Evolutionary conservation across 2,888 invertebrate genomes (phyloP).

Genomic region (Erpobdella octoculata): DNA sequence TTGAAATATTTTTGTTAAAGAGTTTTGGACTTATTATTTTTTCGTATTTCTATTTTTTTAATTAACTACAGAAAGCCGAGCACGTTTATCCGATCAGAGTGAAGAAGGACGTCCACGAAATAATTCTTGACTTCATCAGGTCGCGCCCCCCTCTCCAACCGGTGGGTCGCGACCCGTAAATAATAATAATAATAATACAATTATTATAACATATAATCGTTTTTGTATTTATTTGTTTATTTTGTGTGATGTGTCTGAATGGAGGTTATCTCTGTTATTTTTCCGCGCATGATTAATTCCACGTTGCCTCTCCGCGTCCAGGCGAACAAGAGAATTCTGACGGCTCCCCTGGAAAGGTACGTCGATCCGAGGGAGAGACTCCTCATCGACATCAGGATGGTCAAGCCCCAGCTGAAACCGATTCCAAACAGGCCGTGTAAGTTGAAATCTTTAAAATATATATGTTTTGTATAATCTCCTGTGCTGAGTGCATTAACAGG

Average conservation of each 20-base stretch:
- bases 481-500: too few species aligned
- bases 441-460: too few species aligned
- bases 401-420: constrained; percentile 40
- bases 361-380: constrained; percentile 41
- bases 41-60: not conserved
- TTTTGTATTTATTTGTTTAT: too few species aligned
- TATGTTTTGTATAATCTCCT: too few species aligned
- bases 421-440: constrained; percentile 32
- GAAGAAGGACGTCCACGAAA: constrained; percentile 86
- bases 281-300: too few species aligned
- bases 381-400: constrained; percentile 44
- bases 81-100: constrained; percentile 69
- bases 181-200: too few species aligned
- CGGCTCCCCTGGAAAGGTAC: not conserved
- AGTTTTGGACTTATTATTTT: not conserved
- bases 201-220: too few species aligned
- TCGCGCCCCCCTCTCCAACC: constrained; percentile 86
- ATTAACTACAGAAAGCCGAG: constrained; percentile 56
- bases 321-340: not conserved
- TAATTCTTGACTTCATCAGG: constrained; percentile 91
- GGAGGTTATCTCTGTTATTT: too few species aligned
- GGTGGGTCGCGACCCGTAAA: too few species aligned
- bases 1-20: not conserved
- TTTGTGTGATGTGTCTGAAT: too few species aligned
- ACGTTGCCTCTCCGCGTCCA: not conserved